Base-by-base conservation (phyloP, 1,140 invertebrate genomes). In the Antheraea mylitta region DNA sequence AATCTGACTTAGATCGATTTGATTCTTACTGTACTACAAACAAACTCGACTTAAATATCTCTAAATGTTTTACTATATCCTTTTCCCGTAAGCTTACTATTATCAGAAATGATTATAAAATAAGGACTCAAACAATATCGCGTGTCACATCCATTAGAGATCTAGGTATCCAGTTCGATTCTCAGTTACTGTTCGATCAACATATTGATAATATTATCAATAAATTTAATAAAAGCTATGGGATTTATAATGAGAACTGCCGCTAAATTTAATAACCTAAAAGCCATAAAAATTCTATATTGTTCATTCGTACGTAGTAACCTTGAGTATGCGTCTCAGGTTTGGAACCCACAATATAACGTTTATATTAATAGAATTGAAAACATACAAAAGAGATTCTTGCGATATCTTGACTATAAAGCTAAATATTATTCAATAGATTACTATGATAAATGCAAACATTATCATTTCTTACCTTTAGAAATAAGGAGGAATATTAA, bases 231-330 rank as follows among this genome's bases (percentile, higher is more conserved):
- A 77, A 67, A n/a, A n/a, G 72, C 72, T 10, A n/a, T 77, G 6
- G 72, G 72, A 2, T 76, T 73, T 18, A 63, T 73, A 7, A 45
- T 74, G 0, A 68, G 72, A 67, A 61, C 60, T 0, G 67, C 60
- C 19, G 18, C 64, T 22, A 48, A 67, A 36, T 77, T 77, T 37
- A 58, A 13, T 11, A 58, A 68, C 64, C 37, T 73, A 7, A 77
- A 73, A 64, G 58, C 68, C 0, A 37, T 77, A 9, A 75, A 75
- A 62, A 67, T 76, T 58, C 64, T 76, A 18, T 76, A 76, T 37
- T 73, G 69, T 64, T 69, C 74, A 60, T 73, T 73, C n/a, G 71
- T 76, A 10, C 71, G 74, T 38, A 73, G 74, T 18, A 66, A 76
- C 11, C 18, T 75, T 8, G 65, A 72, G 63, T 75, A 70, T 38